Evolutionary conservation across 1,140 invertebrate species (phyloP).

Genomic region (Andricus grossulariae): DNA sequence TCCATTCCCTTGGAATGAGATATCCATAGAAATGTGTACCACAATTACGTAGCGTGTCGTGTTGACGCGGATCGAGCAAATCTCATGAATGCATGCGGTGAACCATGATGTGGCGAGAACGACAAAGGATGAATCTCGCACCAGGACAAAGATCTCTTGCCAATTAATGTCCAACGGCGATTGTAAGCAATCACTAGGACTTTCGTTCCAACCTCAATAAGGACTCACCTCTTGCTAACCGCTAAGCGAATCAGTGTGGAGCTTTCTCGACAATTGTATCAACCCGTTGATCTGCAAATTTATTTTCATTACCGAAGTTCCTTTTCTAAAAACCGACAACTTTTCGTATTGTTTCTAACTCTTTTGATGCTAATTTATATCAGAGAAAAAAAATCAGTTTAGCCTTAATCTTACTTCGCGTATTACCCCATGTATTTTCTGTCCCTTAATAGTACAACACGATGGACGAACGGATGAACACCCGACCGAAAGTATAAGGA

Average conservation of each 20-base stretch:
- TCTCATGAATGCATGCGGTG: slow-evolving; percentile 67
- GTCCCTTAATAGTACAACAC: too few relatives aligned
- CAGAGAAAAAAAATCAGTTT: too few relatives aligned
- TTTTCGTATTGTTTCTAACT: too few relatives aligned
- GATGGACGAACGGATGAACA: too few relatives aligned
- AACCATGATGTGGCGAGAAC: slow-evolving; percentile 63
- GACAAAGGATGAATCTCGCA: slow-evolving; percentile 66
- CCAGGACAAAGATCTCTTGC: slow-evolving; percentile 68
- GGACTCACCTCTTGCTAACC: slow-evolving; percentile 31
- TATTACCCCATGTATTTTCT: too few relatives aligned
- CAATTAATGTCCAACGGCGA: slow-evolving; percentile 69
- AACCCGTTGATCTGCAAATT: neutral
- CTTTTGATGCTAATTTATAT: too few relatives aligned
- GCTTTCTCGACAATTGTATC: slow-evolving; percentile 1
- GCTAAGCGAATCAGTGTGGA: neutral
- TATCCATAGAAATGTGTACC: slow-evolving; percentile 67
- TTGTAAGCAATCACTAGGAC: slow-evolving; percentile 15
- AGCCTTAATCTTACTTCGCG: too few relatives aligned
- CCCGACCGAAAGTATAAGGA: too few relatives aligned
- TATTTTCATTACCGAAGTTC: too few relatives aligned
- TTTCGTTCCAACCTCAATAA: slow-evolving; percentile 30
- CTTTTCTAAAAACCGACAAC: too few relatives aligned
- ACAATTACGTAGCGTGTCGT: slow-evolving; percentile 68
- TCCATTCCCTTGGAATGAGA: slow-evolving; percentile 34
- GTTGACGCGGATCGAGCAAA: slow-evolving; percentile 66